These are phyloP conservation scores for Lophotriccus pileatus DNA, from an alignment of 2,797 vertebrate genomes.

Conservation along the genomic window DNA sequence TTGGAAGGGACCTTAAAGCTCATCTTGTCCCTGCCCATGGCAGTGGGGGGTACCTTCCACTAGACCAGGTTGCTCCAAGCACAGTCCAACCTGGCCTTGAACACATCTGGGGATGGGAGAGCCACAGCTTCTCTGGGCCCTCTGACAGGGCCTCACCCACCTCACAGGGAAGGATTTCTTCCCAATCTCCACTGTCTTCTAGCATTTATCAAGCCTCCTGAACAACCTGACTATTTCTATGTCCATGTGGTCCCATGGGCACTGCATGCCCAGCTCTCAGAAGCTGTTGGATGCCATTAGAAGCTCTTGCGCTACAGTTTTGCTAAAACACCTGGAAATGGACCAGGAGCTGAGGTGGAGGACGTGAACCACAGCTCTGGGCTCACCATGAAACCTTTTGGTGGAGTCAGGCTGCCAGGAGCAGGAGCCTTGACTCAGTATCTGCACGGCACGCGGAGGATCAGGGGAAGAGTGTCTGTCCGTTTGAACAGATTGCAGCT, in stretches of 20 bases:
- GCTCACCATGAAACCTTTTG: not conserved
- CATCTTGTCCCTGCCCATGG: too few relatives aligned
- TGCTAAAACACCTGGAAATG: not conserved
- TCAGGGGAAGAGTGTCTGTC: not conserved
- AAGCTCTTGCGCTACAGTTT: not conserved
- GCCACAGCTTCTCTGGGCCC: not conserved
- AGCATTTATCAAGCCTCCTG: not conserved
- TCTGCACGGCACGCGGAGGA: rapidly evolving
- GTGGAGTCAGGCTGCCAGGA: not conserved
- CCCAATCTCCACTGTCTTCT: not conserved
- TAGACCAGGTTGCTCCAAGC: rapidly evolving
- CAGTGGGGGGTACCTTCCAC: too few relatives aligned
- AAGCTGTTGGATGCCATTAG: not conserved
- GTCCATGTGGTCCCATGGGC: not conserved
- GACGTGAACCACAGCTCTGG: not conserved
- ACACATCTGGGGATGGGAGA: not conserved
- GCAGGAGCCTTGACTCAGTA: not conserved
- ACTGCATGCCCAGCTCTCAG: rapidly evolving
- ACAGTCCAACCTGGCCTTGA: rapidly evolving
- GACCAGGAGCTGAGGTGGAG: not conserved
- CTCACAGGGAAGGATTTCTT: not conserved
- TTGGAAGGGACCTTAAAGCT: not conserved
- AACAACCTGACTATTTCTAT: not conserved
- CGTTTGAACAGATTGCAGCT: not conserved
- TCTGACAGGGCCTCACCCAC: not conserved